Percentiles rank a stretch among this genome's conserved stretches.
phyloP scores from a whole-genome alignment of 2,888 invertebrate genomes.

The Bellardia bayeri region DNA sequence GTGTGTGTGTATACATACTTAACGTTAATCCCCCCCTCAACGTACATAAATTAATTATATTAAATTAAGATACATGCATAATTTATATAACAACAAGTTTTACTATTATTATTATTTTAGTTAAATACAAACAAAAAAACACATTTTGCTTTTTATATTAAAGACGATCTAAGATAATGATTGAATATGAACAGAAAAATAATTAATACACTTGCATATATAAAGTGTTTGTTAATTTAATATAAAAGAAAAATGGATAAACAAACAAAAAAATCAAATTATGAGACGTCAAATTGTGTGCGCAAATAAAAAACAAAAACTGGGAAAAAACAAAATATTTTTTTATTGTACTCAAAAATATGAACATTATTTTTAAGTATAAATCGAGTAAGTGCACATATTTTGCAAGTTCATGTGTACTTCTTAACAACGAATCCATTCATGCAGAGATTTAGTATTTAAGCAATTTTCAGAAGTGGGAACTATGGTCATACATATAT shows the following conservation, averaged over 20 bases:
- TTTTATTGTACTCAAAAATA: too few relatives aligned
- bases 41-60: conserved; percentile 66
- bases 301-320: conserved; percentile 67
- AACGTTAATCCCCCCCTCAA: conserved; percentile 61
- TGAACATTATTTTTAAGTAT: too few relatives aligned
- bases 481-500: too few relatives aligned
- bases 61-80: conserved; percentile 68
- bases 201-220: conserved; percentile 48
- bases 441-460: too few relatives aligned
- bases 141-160: conserved; percentile 66
- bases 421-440: too few relatives aligned
- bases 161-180: conserved; percentile 42
- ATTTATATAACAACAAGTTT: conserved; percentile 70
- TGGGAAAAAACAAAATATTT: conserved; percentile 54
- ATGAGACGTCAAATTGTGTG: conserved; percentile 67
- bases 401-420: too few relatives aligned
- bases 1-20: conserved; percentile 57
- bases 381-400: too few relatives aligned
- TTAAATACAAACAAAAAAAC: conserved; percentile 64
- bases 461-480: too few relatives aligned
- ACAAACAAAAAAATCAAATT: conserved; percentile 41
- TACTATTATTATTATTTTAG: conserved; percentile 60
- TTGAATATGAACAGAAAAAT: conserved; percentile 41
- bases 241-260: conserved; percentile 33
- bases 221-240: conserved; percentile 67